Evolutionary conservation across 1,140 invertebrate species (phyloP).

Genomic region (Drosophila biarmipes): DNA sequence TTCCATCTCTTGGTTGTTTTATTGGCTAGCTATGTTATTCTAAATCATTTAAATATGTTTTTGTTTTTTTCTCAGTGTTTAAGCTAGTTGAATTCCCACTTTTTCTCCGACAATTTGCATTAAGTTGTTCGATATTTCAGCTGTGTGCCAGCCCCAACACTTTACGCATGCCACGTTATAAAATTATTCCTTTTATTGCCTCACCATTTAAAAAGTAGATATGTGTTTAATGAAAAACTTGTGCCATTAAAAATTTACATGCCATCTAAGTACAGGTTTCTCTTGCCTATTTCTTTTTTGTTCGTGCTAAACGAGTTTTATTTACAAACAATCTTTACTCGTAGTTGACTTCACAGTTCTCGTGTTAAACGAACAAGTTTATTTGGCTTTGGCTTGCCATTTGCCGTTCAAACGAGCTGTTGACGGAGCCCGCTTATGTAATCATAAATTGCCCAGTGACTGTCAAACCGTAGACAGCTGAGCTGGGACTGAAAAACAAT

Average conservation of each 20-base stretch:
- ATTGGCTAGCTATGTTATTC: background rate
- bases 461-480: slow-evolving; percentile 13
- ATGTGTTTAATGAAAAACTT: slow-evolving; percentile 70
- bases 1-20: background rate
- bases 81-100: background rate
- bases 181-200: slow-evolving; percentile 30
- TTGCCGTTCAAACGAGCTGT: slow-evolving; percentile 24
- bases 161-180: slow-evolving; percentile 19
- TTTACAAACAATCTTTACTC: slow-evolving; percentile 75
- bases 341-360: slow-evolving; percentile 69
- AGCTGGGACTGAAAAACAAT: background rate
- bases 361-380: slow-evolving; percentile 77
- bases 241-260: slow-evolving; percentile 80
- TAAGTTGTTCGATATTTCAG: slow-evolving; percentile 19
- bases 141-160: slow-evolving; percentile 13
- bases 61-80: background rate
- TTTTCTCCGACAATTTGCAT: slow-evolving; percentile 30
- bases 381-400: slow-evolving; percentile 43
- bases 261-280: slow-evolving; percentile 50
- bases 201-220: slow-evolving; percentile 16
- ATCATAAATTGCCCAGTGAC: slow-evolving; percentile 36
- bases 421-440: slow-evolving; percentile 58
- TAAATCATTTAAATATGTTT: background rate
- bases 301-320: slow-evolving; percentile 71
- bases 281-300: slow-evolving; percentile 14